phyloP scores from a whole-genome alignment of 2,797 vertebrate genomes.

The Crenuchus spilurus region DNA sequence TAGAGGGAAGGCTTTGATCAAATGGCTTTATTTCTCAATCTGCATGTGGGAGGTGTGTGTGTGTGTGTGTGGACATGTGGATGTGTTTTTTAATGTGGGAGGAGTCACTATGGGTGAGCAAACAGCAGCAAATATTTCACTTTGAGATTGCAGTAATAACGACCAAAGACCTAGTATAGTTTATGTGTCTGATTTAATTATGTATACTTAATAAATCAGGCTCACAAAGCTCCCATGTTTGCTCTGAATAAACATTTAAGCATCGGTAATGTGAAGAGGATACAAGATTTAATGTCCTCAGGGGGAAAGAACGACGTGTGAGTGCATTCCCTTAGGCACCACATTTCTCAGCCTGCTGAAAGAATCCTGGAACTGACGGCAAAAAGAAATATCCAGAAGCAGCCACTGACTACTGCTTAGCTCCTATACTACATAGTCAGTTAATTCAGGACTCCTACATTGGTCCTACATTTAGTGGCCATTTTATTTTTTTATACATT shows the following conservation, averaged over 20 bases:
- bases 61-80: slow-evolving; percentile 3
- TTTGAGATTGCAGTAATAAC: slow-evolving; percentile 18
- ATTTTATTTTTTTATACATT: no score
- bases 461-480: neutral
- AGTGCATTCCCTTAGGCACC: neutral
- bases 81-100: slow-evolving; percentile 1
- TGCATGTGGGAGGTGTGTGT: slow-evolving; percentile 7
- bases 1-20: slow-evolving; percentile 23
- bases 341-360: slow-evolving; percentile 12
- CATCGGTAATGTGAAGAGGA: slow-evolving; percentile 20
- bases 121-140: slow-evolving; percentile 1
- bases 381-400: neutral
- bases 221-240: slow-evolving; percentile 40
- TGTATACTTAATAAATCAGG: slow-evolving; percentile 35
- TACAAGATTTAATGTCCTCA: slow-evolving; percentile 31
- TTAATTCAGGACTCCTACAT: neutral
- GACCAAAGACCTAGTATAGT: slow-evolving; percentile 22
- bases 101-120: slow-evolving; percentile 2
- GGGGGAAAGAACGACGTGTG: neutral
- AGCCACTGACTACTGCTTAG: slow-evolving; percentile 2
- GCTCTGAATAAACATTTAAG: slow-evolving; percentile 43
- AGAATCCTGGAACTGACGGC: neutral
- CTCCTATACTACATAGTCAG: neutral
- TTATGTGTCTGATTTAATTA: slow-evolving; percentile 43
- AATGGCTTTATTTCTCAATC: slow-evolving; percentile 31